Percentiles rank a stretch among this genome's conserved stretches.
Conservation (phyloP, 2,888 invertebrate species). For the Tinea semifulvella region DNA sequence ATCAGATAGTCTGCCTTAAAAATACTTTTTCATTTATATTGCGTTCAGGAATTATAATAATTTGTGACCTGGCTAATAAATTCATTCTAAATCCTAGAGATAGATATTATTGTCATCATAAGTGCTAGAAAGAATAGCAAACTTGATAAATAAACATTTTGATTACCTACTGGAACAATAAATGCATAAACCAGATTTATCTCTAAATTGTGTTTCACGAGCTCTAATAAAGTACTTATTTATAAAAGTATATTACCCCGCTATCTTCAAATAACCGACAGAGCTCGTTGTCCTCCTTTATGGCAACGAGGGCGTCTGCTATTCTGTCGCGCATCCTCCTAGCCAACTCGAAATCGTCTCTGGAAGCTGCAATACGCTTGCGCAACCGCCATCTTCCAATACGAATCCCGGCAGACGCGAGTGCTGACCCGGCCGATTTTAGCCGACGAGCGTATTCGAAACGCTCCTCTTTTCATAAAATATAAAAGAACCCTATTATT, state of each 20-base stretch:
- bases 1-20: too few species aligned
- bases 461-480: conserved; percentile 74
- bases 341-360: conserved; percentile 93
- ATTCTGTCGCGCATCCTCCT: conserved; percentile 89
- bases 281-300: conserved; percentile 78
- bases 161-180: too few species aligned
- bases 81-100: too few species aligned
- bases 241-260: conserved; percentile 61
- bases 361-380: conserved; percentile 90
- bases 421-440: conserved; percentile 84
- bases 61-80: too few species aligned
- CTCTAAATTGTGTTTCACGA: too few species aligned
- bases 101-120: too few species aligned
- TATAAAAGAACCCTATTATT: not conserved
- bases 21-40: too few species aligned
- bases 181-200: too few species aligned
- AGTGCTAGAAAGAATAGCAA: too few species aligned
- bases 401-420: conserved; percentile 87
- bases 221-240: not conserved
- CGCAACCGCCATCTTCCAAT: conserved; percentile 91
- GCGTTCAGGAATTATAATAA: too few species aligned
- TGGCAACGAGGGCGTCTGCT: conserved; percentile 80
- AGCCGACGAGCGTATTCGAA: conserved; percentile 94
- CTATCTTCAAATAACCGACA: conserved; percentile 81
- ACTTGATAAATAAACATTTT: too few species aligned